phyloP scores from a whole-genome alignment of 2,888 invertebrate genomes.

The Netelia inedita region DNA sequence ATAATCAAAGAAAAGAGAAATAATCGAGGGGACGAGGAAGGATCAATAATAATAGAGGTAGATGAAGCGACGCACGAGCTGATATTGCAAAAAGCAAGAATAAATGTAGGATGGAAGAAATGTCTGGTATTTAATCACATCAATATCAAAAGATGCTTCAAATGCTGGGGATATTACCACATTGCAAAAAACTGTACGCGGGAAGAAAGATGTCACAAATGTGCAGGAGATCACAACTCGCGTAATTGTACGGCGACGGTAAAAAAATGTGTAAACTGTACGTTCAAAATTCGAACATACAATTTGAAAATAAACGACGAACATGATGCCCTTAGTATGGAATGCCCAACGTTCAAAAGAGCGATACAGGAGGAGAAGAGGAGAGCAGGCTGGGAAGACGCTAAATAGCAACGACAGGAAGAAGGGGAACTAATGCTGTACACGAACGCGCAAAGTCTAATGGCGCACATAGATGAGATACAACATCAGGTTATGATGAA shows the following conservation, averaged over 20 bases:
- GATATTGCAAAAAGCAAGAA: constrained; percentile 25
- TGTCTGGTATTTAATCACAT: constrained; percentile 1
- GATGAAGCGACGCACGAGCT: background rate
- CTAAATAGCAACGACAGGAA: constrained; percentile 49
- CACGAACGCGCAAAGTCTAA: constrained; percentile 22
- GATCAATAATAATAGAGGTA: background rate
- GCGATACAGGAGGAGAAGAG: constrained; percentile 51
- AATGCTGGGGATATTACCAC: no score
- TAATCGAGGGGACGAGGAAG: background rate
- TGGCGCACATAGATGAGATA: constrained; percentile 63
- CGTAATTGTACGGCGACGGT: constrained; percentile 33
- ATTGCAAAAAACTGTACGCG: no score
- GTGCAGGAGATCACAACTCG: constrained; percentile 47
- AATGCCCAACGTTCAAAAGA: constrained; percentile 56
- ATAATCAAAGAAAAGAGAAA: no score
- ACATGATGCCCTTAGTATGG: constrained; percentile 33
- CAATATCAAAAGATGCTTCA: background rate
- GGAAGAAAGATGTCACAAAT: background rate
- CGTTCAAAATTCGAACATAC: background rate
- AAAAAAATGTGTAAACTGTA: constrained; percentile 60
- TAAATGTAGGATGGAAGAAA: constrained; percentile 46
- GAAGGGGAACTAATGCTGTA: background rate
- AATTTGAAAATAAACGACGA: constrained; percentile 33
- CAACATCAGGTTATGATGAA: constrained; percentile 29
- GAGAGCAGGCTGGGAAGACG: constrained; percentile 9